These are phyloP conservation scores for Crossaster papposus DNA, from an alignment of 53 echinoderm and acorn worm species.

Conservation along the genomic window DNA sequence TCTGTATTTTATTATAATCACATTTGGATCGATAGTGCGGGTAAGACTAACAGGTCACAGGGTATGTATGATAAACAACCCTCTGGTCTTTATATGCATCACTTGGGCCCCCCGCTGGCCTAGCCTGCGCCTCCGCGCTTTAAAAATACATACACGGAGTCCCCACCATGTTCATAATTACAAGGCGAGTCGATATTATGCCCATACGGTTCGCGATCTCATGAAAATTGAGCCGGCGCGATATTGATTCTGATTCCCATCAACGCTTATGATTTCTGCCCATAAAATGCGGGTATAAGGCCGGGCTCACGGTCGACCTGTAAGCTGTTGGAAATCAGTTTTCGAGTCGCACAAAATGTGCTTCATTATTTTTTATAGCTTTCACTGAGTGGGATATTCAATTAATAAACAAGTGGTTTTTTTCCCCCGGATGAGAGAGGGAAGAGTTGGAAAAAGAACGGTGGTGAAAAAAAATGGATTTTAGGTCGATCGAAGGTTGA, in stretches of 20 bases:
- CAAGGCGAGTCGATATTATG: conserved; percentile 43
- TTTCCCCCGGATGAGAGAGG: background rate
- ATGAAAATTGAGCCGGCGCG: conserved; percentile 29
- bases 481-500: conserved; percentile 50
- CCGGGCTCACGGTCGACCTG: background rate
- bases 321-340: background rate
- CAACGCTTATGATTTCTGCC: conserved; percentile 50
- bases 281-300: conserved; percentile 24
- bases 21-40: background rate
- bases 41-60: background rate
- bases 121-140: background rate
- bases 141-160: conserved; percentile 10
- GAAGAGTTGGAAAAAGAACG: background rate
- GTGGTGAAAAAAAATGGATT: background rate
- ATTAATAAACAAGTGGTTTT: conserved; percentile 26
- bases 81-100: background rate
- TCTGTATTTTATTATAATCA: background rate
- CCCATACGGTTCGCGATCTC: conserved; percentile 29
- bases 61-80: background rate
- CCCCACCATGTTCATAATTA: conserved; percentile 38
- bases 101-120: background rate
- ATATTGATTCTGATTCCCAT: conserved; percentile 54
- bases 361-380: background rate
- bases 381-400: background rate
- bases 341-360: background rate